phyloP scores from a whole-genome alignment of 2,113 vertebrate species.

The Gadus macrocephalus region DNA sequence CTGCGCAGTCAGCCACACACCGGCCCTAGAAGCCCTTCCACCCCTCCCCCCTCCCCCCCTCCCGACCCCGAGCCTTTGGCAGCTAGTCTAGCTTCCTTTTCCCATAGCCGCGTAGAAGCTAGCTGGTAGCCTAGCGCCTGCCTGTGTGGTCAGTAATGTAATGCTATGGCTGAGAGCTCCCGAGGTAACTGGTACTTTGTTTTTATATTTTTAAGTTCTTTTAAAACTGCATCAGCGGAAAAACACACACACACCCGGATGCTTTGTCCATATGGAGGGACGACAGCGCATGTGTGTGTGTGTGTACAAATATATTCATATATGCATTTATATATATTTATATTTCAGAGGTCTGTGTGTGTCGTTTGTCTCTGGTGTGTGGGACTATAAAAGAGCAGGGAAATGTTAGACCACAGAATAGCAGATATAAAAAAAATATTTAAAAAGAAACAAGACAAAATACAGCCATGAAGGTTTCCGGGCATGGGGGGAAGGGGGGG shows the following conservation, averaged over 20 bases:
- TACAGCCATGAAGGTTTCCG: neutral
- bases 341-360: slow-evolving; percentile 13
- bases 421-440: slow-evolving; percentile 9
- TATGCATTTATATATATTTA: slow-evolving; percentile 6
- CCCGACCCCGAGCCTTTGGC: neutral
- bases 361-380: slow-evolving; percentile 66
- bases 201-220: slow-evolving; percentile 13
- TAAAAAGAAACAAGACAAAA: slow-evolving; percentile 21
- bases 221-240: slow-evolving; percentile 56
- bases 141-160: slow-evolving; percentile 45
- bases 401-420: slow-evolving; percentile 45
- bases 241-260: slow-evolving; percentile 9
- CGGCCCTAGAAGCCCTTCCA: slow-evolving; percentile 22
- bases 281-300: slow-evolving; percentile 30
- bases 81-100: neutral
- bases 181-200: slow-evolving; percentile 63
- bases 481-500: neutral
- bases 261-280: slow-evolving; percentile 4
- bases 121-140: slow-evolving; percentile 17
- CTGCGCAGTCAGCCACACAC: slow-evolving; percentile 51
- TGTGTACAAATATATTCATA: slow-evolving; percentile 33
- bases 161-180: slow-evolving; percentile 67
- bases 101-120: neutral
- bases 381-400: slow-evolving; percentile 44
- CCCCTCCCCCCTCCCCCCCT: neutral